phyloP scores from a whole-genome alignment of 2,113 vertebrate species.

The Megaptera novaeangliae region DNA sequence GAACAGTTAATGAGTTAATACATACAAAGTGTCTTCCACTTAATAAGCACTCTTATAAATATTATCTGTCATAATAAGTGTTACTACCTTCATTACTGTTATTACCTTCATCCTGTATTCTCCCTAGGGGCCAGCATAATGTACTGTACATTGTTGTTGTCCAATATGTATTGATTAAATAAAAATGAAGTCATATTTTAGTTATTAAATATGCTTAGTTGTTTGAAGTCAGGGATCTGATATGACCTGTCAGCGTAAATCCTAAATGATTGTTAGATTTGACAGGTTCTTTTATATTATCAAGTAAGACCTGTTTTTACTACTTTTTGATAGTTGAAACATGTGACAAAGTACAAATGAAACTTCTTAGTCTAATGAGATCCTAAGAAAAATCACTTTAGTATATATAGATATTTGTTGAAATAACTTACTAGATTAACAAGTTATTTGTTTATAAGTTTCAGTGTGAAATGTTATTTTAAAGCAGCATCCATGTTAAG shows the following conservation, averaged over 20 bases:
- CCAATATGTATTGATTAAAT: neutral
- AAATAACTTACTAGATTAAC: neutral
- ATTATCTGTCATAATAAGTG: neutral
- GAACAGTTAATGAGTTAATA: neutral
- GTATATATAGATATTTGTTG: neutral
- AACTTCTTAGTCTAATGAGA: neutral
- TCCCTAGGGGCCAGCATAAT: neutral
- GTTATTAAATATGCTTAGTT: neutral
- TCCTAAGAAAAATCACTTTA: neutral
- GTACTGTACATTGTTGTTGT: neutral
- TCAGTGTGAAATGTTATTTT: slow-evolving; percentile 25
- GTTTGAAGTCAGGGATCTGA: neutral
- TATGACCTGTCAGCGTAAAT: slow-evolving; percentile 12
- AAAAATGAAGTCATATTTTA: slow-evolving; percentile 18
- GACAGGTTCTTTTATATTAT: neutral
- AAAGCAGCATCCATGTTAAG: slow-evolving; percentile 15
- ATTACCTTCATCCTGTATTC: neutral
- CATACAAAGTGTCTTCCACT: neutral
- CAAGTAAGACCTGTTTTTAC: neutral
- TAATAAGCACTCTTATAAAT: neutral
- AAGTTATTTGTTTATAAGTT: slow-evolving; percentile 14
- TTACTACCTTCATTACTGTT: neutral
- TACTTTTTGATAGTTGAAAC: neutral
- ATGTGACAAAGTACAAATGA: neutral
- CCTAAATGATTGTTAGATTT: slow-evolving; percentile 5